These are phyloP conservation scores for Phalacrocorax aristotelis DNA, from an alignment of 2,113 vertebrate genomes.

Conservation along the genomic window DNA sequence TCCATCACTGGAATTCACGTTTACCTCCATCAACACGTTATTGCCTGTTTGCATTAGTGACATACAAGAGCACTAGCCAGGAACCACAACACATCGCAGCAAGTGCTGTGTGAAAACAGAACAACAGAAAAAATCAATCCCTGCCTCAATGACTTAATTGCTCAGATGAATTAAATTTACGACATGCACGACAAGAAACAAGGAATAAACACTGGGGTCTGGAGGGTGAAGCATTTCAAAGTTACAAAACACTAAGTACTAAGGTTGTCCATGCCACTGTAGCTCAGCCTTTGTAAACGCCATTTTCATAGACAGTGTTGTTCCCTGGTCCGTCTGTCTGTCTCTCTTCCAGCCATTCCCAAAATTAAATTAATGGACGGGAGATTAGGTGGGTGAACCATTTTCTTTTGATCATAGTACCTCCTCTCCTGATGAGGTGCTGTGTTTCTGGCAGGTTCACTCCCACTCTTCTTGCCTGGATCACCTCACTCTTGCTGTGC, in stretches of 20 bases:
- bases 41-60: background rate
- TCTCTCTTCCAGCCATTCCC: background rate
- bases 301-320: background rate
- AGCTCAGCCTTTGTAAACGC: background rate
- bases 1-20: background rate
- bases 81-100: background rate
- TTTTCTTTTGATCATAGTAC: background rate
- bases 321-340: background rate
- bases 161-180: background rate
- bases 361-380: background rate
- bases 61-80: background rate
- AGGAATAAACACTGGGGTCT: background rate
- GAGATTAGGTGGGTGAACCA: background rate
- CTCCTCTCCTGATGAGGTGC: background rate
- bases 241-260: background rate
- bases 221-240: background rate
- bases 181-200: background rate
- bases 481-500: background rate
- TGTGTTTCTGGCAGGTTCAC: background rate
- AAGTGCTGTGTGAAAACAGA: background rate
- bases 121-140: background rate
- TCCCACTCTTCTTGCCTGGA: background rate
- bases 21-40: background rate
- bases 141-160: background rate
- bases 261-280: fast-evolving